Percentiles rank a stretch among this genome's conserved stretches.
Evolutionary conservation across 2,797 vertebrate species (phyloP).

Genomic region (Sciurus carolinensis): DNA sequence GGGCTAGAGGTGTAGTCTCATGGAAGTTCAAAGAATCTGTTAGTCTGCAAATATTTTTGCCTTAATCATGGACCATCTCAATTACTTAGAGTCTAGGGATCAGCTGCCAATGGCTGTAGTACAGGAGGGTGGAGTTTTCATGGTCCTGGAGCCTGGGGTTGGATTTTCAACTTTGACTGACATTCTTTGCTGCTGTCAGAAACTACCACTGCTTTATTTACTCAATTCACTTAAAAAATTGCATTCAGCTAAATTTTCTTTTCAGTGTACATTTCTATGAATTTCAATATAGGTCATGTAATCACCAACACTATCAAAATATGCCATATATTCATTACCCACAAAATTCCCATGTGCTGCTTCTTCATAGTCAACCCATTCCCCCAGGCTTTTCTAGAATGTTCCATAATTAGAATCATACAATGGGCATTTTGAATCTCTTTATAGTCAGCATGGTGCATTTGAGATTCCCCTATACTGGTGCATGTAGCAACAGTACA

Average conservation of each 20-base stretch:
- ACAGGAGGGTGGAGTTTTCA: conserved; percentile 52
- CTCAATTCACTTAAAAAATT: conserved; percentile 23
- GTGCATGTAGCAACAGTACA: not conserved
- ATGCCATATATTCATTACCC: not conserved
- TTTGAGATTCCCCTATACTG: not conserved
- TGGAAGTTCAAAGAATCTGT: conserved; percentile 80
- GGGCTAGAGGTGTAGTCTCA: conserved; percentile 80
- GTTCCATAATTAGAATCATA: not conserved
- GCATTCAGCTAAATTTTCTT: not conserved
- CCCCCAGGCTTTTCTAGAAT: not conserved
- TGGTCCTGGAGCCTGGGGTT: not conserved
- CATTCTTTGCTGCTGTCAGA: conserved; percentile 57
- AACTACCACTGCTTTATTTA: conserved; percentile 27
- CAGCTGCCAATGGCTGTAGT: conserved; percentile 73
- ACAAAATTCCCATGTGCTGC: not conserved
- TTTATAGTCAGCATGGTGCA: not conserved
- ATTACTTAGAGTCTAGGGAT: conserved; percentile 58
- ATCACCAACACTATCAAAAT: not conserved
- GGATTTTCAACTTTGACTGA: conserved; percentile 64
- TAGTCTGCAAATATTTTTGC: conserved; percentile 83
- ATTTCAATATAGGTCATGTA: not conserved
- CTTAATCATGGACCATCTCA: conserved; percentile 77
- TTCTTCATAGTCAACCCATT: not conserved
- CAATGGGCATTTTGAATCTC: not conserved
- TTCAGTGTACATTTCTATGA: not conserved